Base-by-base conservation (phyloP, 2,113 vertebrate species). In the Sturnira hondurensis region DNA sequence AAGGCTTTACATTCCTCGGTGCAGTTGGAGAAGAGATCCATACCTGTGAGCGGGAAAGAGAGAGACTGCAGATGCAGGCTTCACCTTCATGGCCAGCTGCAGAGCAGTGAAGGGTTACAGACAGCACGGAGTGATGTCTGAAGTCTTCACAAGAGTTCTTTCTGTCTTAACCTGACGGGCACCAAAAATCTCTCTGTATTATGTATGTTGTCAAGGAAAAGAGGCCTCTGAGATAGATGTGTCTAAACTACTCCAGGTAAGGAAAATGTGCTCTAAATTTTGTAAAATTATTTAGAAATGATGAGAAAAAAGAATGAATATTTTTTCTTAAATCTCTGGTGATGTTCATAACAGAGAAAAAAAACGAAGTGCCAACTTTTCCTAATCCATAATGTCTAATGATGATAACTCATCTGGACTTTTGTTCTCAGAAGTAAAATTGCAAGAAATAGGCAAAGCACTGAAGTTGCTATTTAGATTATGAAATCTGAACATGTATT, bases 1-100 rank as follows among this genome's bases (percentile, higher is more conserved):
- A 99, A 98, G 10, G 99, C 99, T 98, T 99, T 99, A 97, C 99
- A 99, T 98, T 99, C 99, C 98, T 99, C 99, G 0, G 99, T 99
- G 98, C 99, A 99, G 98, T 99, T 99, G 96, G 99, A 99, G 98
- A 99, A 99, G 95, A 99, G 99, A 98, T 99, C 99, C 93, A 99
- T 98, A 78, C 99, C 99, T 99, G 94, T 45, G 96, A 97, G 91
- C 68, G 98, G 71, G 97, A 98, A 88, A 96, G 95, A 95, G 85
- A 97, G 38, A 77, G 96, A 96, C 96, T 97, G 43, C 43, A 95
- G 94, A 94, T 95, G 96, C 63, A 95, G 97, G 81, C 92, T 93
- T 97, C 95, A 88, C 87, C 86, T 89, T 71, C 80, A 3, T 1
- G 14, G 92, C 24, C 45, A 10, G 89, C 85, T 95, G 77, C 92